Evolutionary conservation across 2,888 invertebrate genomes (phyloP), one percentile per base, ranked within the genome.

Genomic region (Antitype chi): DNA sequence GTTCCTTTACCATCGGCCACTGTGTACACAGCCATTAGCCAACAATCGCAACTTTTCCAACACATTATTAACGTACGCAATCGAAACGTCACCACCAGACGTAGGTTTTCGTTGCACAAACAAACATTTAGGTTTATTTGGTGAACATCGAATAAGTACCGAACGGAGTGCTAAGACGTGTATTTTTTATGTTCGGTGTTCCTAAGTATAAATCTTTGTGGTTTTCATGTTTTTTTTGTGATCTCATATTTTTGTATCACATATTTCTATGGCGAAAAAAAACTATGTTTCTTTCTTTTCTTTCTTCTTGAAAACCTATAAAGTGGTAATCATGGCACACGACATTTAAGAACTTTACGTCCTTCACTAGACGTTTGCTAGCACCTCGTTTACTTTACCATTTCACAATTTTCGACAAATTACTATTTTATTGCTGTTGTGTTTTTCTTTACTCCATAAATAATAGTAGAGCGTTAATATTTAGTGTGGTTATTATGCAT

Each of bases 51-150:
- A 78, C 78, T 74, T 80, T 79, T 89, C 80, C 72, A 82, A 79
- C 76, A 84, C 81, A 82, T 86, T 92, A 93, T 89, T 90, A 93
- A 86, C 89, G 88, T 78, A 82, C 87, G 89, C 89, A 93, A 90
- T 92, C 87, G 85, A 90, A 90, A 91, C 90, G 95, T 95, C 95
- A 91, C 88, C 88, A 85, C 84, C 96, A 96, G 94, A 94, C 92
- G 93, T 92, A 94, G 92, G 91, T 94, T 94, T 93, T 93, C 93
- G 90, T 88, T 89, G 88, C 81, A 89, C 92, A 94, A 91, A 94
- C 93, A 95, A 93, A 91, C 94, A 93, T 95, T 95, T 94, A 94
- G 90, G 91, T 92, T 92, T 94, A 93, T 95, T 95, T 94, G 93
- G 89, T 81, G 88, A 91, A 87, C 89, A 88, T 91, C 81, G 93